A percentile compares a stretch with the other conserved stretches of the same genome.
These are phyloP conservation scores for Hemibagrus wyckioides DNA, from an alignment of 2,113 vertebrate genomes.

Conservation along the genomic window DNA sequence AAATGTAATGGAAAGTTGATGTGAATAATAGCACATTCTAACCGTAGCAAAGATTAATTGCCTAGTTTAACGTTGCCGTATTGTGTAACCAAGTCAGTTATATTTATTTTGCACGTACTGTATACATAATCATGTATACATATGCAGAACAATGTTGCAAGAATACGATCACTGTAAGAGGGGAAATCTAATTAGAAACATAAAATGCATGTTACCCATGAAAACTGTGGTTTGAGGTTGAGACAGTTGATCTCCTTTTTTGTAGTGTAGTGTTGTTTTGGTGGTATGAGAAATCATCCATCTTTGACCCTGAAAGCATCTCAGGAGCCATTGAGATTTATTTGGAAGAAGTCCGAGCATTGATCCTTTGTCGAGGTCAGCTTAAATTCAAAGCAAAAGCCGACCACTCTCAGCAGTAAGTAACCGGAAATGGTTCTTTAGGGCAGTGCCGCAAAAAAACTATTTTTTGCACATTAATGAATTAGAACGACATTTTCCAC, in stretches of 20 bases:
- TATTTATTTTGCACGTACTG: neutral
- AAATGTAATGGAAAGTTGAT: neutral
- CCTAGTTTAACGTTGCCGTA: neutral
- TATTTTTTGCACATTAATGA: neutral
- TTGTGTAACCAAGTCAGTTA: neutral
- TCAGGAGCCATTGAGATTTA: neutral
- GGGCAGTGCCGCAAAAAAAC: neutral
- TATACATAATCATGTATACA: neutral
- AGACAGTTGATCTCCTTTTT: neutral
- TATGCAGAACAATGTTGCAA: neutral
- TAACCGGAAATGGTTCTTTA: neutral
- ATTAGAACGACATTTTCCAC: neutral
- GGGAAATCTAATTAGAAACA: neutral
- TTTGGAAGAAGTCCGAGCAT: neutral
- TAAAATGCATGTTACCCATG: neutral
- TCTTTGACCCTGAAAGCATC: neutral
- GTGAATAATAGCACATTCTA: neutral
- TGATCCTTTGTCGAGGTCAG: neutral
- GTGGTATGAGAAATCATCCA: conserved; percentile 12
- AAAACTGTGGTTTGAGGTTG: conserved; percentile 1
- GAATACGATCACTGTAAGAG: neutral
- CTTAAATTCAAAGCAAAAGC: neutral
- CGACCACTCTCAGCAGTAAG: neutral
- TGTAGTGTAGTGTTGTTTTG: neutral
- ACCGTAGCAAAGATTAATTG: neutral